These are phyloP conservation scores for Accipiter superciliosus DNA, from an alignment of 2,797 vertebrate genomes.

Conservation along the genomic window DNA sequence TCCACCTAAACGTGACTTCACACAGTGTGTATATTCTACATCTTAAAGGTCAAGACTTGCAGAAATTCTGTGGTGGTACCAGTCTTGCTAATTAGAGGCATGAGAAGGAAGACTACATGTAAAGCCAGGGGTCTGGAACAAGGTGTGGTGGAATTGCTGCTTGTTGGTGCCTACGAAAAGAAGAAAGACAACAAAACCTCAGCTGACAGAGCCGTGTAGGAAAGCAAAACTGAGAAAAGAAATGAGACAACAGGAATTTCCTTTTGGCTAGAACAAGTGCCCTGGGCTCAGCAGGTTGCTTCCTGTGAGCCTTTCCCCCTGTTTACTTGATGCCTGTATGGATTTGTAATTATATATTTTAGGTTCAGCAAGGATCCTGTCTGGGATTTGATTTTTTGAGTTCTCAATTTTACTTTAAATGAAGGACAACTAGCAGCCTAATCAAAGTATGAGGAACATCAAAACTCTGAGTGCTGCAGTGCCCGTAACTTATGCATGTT, in stretches of 20 bases:
- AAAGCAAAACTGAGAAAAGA: conserved; percentile 9
- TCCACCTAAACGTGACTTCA: background rate
- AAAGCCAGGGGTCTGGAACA: background rate
- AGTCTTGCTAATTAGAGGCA: background rate
- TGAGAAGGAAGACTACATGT: background rate
- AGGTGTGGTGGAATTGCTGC: background rate
- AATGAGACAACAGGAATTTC: conserved; percentile 2
- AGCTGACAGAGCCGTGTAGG: background rate
- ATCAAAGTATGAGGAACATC: background rate
- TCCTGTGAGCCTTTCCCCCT: background rate
- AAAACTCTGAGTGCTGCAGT: background rate
- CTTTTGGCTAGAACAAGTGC: background rate
- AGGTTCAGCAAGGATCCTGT: background rate
- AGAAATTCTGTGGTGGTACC: background rate
- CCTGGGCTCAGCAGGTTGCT: background rate
- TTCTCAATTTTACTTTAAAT: background rate
- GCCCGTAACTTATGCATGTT: background rate
- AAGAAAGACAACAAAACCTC: background rate
- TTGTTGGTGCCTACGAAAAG: background rate
- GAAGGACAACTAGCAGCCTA: background rate
- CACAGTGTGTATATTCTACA: background rate
- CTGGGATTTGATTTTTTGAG: background rate
- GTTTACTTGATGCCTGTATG: background rate
- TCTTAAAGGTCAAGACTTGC: background rate
- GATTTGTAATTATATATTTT: background rate